Conservation (phyloP, 2,797 vertebrate species). For the Manis pentadactyla region DNA sequence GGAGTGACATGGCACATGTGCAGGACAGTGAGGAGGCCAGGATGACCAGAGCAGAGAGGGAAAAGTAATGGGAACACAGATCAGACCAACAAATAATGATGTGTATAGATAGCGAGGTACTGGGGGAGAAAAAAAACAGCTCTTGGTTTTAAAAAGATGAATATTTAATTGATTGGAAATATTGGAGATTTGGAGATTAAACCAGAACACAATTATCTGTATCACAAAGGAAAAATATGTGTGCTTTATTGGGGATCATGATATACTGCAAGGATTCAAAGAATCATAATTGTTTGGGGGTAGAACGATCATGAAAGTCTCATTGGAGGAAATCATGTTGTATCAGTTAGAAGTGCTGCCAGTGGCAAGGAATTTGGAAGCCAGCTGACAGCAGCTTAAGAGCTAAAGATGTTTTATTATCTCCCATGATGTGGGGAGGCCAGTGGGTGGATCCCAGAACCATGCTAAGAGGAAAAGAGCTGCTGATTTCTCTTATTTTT, state of each 20-base stretch:
- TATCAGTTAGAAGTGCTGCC: background rate
- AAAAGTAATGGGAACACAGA: background rate
- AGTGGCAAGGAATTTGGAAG: background rate
- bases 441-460: background rate
- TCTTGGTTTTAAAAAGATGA: background rate
- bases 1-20: accelerated
- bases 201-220: background rate
- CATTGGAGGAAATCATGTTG: background rate
- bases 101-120: background rate
- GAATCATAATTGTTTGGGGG: background rate
- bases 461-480: background rate
- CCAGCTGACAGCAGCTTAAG: no score
- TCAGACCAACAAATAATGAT: no score
- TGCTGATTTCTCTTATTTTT: background rate
- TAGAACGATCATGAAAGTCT: background rate
- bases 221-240: background rate
- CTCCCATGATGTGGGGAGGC: background rate
- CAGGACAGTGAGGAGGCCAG: background rate
- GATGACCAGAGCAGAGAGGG: background rate
- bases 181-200: background rate
- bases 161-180: background rate
- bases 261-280: background rate
- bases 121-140: background rate
- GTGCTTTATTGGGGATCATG: background rate
- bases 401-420: background rate